A percentile compares a stretch with the other conserved stretches of the same genome.
Conservation (phyloP, 1,140 invertebrate species). For the Drosophila bifasciata region DNA sequence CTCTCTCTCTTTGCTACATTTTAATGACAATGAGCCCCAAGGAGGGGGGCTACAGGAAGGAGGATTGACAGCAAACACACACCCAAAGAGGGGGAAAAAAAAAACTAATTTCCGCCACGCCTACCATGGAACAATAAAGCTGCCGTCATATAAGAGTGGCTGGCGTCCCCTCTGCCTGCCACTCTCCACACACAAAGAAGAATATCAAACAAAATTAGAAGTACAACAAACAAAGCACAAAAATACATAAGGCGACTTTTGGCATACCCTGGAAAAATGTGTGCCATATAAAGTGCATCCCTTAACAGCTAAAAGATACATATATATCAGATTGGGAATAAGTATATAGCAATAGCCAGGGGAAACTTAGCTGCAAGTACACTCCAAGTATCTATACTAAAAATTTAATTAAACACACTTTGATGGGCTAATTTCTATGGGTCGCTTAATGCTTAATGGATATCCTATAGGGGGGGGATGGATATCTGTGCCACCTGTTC, state of each 20-base stretch:
- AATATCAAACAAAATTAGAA: conserved; percentile 2
- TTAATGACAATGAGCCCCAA: conserved; percentile 54
- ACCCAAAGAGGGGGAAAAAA: conserved; percentile 15
- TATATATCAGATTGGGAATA: too few relatives aligned
- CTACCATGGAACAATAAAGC: conserved; percentile 47
- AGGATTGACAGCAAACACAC: background rate
- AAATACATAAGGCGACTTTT: too few relatives aligned
- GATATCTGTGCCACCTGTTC: background rate
- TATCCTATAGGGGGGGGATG: too few relatives aligned
- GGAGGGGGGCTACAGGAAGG: conserved; percentile 15
- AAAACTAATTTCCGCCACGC: conserved; percentile 71
- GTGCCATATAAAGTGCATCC: too few relatives aligned
- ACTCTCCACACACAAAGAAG: too few relatives aligned
- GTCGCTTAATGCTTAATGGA: background rate
- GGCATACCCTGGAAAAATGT: too few relatives aligned
- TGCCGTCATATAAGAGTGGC: conserved; percentile 24
- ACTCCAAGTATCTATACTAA: too few relatives aligned
- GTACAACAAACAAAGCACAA: background rate
- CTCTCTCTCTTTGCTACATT: too few relatives aligned
- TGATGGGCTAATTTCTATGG: background rate
- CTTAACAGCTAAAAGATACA: too few relatives aligned
- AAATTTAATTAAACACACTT: background rate
- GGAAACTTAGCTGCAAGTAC: too few relatives aligned
- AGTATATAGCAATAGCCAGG: too few relatives aligned
- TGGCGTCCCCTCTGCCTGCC: too few relatives aligned